Conservation (phyloP, 2,797 vertebrate genomes). For the Anguilla marmorata region DNA sequence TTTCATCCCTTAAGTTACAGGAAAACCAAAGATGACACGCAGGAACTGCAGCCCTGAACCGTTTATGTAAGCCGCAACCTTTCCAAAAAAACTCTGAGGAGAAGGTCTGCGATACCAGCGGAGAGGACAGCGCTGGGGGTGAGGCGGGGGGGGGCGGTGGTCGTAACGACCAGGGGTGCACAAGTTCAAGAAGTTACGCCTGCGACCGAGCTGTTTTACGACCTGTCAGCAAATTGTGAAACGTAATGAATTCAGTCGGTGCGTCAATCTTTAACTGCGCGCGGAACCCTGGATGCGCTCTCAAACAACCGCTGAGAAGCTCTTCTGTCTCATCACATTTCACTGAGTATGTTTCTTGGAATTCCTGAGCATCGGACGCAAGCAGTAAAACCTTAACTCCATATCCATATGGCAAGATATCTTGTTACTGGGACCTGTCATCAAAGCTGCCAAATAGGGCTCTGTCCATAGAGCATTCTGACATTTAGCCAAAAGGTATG, state of each 20-base stretch:
- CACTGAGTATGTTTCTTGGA: conserved; percentile 43
- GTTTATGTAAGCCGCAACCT: no score
- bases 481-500: conserved; percentile 17
- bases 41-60: background rate
- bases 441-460: conserved; percentile 12
- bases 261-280: conserved; percentile 30
- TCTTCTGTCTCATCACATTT: conserved; percentile 37
- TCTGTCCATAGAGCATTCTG: conserved; percentile 6
- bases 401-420: conserved; percentile 55
- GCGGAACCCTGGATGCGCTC: conserved; percentile 39
- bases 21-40: background rate
- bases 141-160: background rate
- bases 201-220: conserved; percentile 24
- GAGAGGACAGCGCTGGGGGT: background rate
- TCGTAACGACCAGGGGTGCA: background rate
- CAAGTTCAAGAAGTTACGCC: conserved; percentile 30
- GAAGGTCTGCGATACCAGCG: background rate
- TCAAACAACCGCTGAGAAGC: conserved; percentile 38
- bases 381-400: conserved; percentile 60
- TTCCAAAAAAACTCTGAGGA: background rate
- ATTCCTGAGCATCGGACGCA: conserved; percentile 40
- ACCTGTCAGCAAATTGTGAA: conserved; percentile 10
- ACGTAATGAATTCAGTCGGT: conserved; percentile 23
- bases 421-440: conserved; percentile 15
- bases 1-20: conserved; percentile 15